A percentile compares a stretch with the other conserved stretches of the same genome.
Conservation (phyloP, 2,113 vertebrate species). For the Myrmophylax atrothorax region DNA sequence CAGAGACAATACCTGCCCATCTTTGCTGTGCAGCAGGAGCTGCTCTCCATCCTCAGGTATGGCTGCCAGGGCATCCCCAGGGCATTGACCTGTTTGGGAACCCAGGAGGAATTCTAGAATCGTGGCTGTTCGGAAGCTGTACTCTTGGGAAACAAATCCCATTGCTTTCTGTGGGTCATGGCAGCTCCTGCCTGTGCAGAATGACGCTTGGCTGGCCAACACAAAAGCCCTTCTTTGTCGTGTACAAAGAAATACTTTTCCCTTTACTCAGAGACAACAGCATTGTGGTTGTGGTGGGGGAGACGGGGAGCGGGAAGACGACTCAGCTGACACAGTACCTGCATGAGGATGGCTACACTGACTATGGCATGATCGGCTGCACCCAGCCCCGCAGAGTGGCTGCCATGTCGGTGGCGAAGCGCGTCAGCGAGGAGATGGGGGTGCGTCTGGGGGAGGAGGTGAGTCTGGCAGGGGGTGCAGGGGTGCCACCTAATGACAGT, state of each 20-base stretch:
- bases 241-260: not conserved
- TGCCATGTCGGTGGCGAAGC: conserved; percentile 97
- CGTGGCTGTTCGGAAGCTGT: fast-evolving
- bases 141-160: not conserved
- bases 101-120: not conserved
- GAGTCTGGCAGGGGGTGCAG: not conserved
- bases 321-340: conserved; percentile 98
- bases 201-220: not conserved
- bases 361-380: conserved; percentile 97
- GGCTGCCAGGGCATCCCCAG: not conserved
- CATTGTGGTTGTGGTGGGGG: conserved; percentile 97
- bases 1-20: conserved; percentile 97
- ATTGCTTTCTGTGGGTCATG: not conserved
- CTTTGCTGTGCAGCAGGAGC: conserved; percentile 94
- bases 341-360: conserved; percentile 95
- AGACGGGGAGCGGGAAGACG: conserved; percentile 97
- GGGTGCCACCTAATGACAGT: not conserved
- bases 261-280: conserved; percentile 88
- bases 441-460: conserved; percentile 95
- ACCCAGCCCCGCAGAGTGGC: conserved; percentile 96
- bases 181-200: not conserved
- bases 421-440: conserved; percentile 95
- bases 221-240: not conserved
- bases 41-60: conserved; percentile 96
- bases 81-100: not conserved